Conservation (phyloP, 2,888 invertebrate species). For the Drosophila stalkeri region DNA sequence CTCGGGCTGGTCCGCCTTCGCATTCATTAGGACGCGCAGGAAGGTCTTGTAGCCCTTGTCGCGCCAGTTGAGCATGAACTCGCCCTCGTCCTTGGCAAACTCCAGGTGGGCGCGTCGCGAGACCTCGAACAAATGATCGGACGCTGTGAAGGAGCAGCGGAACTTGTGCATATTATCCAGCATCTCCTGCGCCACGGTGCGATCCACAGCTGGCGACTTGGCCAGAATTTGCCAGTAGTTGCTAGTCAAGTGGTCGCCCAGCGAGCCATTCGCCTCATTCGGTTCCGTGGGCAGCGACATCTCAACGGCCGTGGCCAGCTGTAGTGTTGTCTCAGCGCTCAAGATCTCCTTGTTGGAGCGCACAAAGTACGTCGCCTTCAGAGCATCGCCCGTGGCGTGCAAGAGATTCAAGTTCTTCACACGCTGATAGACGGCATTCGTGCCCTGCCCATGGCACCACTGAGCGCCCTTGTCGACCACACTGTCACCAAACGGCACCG, state of each 20-base stretch:
- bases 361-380: constrained; percentile 71
- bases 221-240: constrained; percentile 69
- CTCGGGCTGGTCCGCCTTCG: constrained; percentile 36
- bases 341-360: constrained; percentile 84
- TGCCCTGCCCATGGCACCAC: constrained; percentile 89
- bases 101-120: constrained; percentile 88
- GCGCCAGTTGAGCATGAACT: constrained; percentile 90
- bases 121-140: constrained; percentile 88
- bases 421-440: constrained; percentile 87
- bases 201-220: constrained; percentile 72
- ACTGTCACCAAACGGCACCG: constrained; percentile 86
- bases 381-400: constrained; percentile 65
- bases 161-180: constrained; percentile 87
- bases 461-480: constrained; percentile 91
- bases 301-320: constrained; percentile 41
- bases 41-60: constrained; percentile 89
- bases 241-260: constrained; percentile 80
- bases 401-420: constrained; percentile 83
- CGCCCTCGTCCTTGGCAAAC: constrained; percentile 89
- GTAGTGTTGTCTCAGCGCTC: constrained; percentile 71
- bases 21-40: constrained; percentile 88
- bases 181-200: constrained; percentile 85
- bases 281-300: constrained; percentile 32
- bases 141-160: constrained; percentile 86
- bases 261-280: constrained; percentile 72